Percentiles rank a stretch among this genome's conserved stretches.
Evolutionary conservation across 1,140 invertebrate genomes (phyloP).

Genomic region (Diorhabda carinulata): DNA sequence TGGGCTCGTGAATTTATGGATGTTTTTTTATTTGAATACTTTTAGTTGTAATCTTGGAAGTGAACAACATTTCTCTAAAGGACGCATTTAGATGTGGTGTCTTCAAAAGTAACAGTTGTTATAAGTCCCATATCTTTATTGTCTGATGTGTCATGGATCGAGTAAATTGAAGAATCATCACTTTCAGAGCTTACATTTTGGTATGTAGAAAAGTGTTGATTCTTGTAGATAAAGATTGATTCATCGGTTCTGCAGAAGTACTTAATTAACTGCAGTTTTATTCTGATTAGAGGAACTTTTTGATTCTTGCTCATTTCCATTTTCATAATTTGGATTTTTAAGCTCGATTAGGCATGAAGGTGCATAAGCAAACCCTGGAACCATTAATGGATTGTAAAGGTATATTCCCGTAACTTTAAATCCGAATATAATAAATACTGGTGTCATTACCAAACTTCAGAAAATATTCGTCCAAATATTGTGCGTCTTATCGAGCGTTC

Average conservation of each 20-base stretch:
- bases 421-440: too few relatives aligned
- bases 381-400: too few relatives aligned
- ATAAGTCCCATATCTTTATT: not conserved
- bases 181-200: not conserved
- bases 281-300: too few relatives aligned
- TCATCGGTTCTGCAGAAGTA: too few relatives aligned
- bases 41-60: not conserved
- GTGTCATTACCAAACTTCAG: not conserved
- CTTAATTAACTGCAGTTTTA: too few relatives aligned
- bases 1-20: not conserved
- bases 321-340: too few relatives aligned
- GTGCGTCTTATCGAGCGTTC: not conserved
- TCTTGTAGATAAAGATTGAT: not conserved
- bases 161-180: not conserved
- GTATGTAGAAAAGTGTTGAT: not conserved
- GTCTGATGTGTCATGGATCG: not conserved
- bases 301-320: too few relatives aligned
- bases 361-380: too few relatives aligned
- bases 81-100: not conserved
- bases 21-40: not conserved
- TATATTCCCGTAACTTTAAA: too few relatives aligned
- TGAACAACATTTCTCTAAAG: not conserved
- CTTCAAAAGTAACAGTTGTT: not conserved
- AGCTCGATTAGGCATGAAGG: too few relatives aligned
- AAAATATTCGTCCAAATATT: not conserved